Base-by-base conservation (phyloP, 2,888 invertebrate species). In the Leistus spinibarbis region DNA sequence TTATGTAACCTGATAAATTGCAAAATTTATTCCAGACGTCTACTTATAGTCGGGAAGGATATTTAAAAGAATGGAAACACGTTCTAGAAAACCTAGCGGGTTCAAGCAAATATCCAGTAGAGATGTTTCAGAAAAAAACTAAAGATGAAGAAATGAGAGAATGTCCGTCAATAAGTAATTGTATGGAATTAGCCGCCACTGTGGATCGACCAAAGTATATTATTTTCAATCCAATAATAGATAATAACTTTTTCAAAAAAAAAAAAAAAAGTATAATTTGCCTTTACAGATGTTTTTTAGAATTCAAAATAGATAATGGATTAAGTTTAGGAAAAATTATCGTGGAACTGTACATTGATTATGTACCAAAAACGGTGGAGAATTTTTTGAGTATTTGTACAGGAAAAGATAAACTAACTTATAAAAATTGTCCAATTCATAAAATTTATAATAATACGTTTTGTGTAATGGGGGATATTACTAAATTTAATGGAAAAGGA, bases 391-490 rank as follows among this genome's bases (percentile, higher is more conserved):
- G 80, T 56, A 77, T 85, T 9, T 85, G 85, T 77, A 80, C 78
- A 53, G 83, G 83, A 2, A 72, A 79, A 1, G 77, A 77, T 54
- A 73, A 78, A 62, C 79, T 82, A 40, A 81, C 83, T 23, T 87
- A 84, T 73, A 83, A 82, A 79, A 81, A 82, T 68, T 84, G 83
- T 76, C 77, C 79, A 5, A 85, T 89, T 65, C 87, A 88, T 79
- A 85, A 87, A 60, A 87, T 88, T 66, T 82, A 87, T 27, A 82
- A 85, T 13, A 85, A 85, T 23, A 84, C 86, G 76, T 88, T 85
- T 83, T 85, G 88, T 77, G 88, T 88, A 82, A 86, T 86, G n/a
- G 89, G 89, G 3, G 89, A 89, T 78, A 86, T 89, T 54, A 87
- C 86, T 0, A 85, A 85, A 76, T 85, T 86, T 54, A 87, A 86